Conservation (phyloP, 1,140 invertebrate genomes). For the Cyphomyrmex costatus region DNA sequence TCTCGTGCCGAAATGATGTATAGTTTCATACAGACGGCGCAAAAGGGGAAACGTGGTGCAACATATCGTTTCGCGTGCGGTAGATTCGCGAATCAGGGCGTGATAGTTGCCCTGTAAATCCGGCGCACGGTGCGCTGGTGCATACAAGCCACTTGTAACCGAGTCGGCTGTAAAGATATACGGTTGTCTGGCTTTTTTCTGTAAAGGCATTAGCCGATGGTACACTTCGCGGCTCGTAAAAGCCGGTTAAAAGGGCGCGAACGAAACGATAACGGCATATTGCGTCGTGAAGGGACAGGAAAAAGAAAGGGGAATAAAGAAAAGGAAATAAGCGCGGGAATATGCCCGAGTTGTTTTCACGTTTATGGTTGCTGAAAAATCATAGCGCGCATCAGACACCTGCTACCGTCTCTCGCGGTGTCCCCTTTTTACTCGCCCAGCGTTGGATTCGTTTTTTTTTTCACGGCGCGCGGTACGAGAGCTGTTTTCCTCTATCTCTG, state of each 20-base stretch:
- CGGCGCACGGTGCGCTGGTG: conserved; percentile 17
- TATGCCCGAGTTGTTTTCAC: conserved; percentile 9
- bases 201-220: conserved; percentile 34
- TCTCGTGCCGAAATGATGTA: conserved; percentile 27
- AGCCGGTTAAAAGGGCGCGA: conserved; percentile 16
- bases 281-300: not conserved
- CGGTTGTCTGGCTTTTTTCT: conserved; percentile 31
- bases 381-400: conserved; percentile 38
- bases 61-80: conserved; percentile 35
- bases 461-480: not conserved
- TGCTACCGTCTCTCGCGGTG: conserved; percentile 42
- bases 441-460: conserved; percentile 33
- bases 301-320: conserved; percentile 38
- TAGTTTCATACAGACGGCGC: not conserved
- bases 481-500: conserved; percentile 10
- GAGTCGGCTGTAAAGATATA: conserved; percentile 47
- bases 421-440: not conserved
- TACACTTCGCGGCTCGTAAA: conserved; percentile 35
- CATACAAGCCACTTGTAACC: conserved; percentile 48
- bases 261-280: conserved; percentile 13
- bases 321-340: conserved; percentile 11
- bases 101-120: conserved; percentile 54
- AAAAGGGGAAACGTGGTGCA: not conserved
- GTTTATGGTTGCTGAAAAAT: conserved; percentile 53
- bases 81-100: conserved; percentile 54